Base-by-base conservation (phyloP, 2,113 vertebrate genomes). In the Fregata magnificens region DNA sequence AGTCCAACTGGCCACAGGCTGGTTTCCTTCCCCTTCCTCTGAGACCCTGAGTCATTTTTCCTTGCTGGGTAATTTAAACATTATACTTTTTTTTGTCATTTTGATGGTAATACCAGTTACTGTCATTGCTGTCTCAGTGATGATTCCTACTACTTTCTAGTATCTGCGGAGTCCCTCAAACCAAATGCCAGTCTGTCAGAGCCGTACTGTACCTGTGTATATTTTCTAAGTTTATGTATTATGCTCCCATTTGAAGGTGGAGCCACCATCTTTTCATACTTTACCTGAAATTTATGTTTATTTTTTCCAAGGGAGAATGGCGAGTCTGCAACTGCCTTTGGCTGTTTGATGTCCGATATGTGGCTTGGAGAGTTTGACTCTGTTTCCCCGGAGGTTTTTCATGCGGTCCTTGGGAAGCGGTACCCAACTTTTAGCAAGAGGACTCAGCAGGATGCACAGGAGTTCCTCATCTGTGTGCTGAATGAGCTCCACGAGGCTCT, bases 361-460 rank as follows among this genome's bases (percentile, higher is more conserved):
- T 99, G 99, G 99, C 93, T 97, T 10, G 99, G 98, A 11, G 94
- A 98, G 26, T 95, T 85, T 17, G 96, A 98, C 74, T 98, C 84
- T 8, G 97, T 98, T 62, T 98, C 98, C 31, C 98, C 98, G 0
- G 94, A 97, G 85, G 96, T 98, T 89, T 98, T 99, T 76, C 72
- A 93, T 44, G 96, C 98, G 0, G 89, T 97, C 49, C 94, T 99
- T 29, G 97, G 93, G 82, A 98, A 96, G 52, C 89, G 95, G 61
- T 96, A 99, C 85, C 98, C 99, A 2, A 87, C 97, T 29, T 99
- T 99, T 53, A 95, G 97, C 94, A 98, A 96, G 92, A 96, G 85
- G 67, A 97, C 87, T 12, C 99, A 99, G 89, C 99, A 99, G 24
- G 99, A 99, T 2, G 99, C 99, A 0, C 99, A 99, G 88, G 99